A percentile compares a stretch with the other conserved stretches of the same genome.
Evolutionary conservation across 1,140 invertebrate species (phyloP).

Genomic region (Babylonia areolata): DNA sequence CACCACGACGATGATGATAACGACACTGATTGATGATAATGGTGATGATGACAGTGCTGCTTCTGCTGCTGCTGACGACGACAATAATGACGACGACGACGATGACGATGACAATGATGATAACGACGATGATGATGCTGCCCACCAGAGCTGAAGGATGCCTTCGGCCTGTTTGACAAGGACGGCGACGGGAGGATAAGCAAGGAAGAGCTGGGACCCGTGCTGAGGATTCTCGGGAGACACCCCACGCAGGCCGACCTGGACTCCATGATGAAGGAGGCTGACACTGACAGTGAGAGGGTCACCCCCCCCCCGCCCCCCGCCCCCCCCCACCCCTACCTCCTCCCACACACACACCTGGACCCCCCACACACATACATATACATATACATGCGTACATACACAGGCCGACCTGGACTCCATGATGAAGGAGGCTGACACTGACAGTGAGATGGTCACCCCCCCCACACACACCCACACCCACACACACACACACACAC

Average conservation of each 20-base stretch:
- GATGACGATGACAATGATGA: background rate
- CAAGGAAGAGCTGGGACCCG: conserved; percentile 42
- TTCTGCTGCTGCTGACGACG: too few species aligned
- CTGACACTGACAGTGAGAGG: conserved; percentile 47
- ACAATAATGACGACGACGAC: background rate
- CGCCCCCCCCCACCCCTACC: too few species aligned
- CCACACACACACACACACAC: too few species aligned
- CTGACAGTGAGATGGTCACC: too few species aligned
- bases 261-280: conserved; percentile 42
- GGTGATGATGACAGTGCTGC: background rate
- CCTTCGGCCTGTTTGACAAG: conserved; percentile 53
- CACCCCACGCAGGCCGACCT: conserved; percentile 51
- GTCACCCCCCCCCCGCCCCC: too few species aligned
- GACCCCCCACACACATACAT: too few species aligned
- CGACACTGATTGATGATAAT: background rate
- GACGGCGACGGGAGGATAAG: conserved; percentile 45
- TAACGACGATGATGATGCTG: too few species aligned
- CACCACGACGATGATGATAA: background rate
- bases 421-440: background rate
- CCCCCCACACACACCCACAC: too few species aligned
- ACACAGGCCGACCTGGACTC: background rate
- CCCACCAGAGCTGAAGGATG: conserved; percentile 43
- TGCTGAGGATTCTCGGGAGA: conserved; percentile 47
- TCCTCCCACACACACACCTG: too few species aligned
- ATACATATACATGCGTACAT: background rate